Evolutionary conservation across 2,888 invertebrate genomes (phyloP).

Genomic region (Drosophila demipolita): DNA sequence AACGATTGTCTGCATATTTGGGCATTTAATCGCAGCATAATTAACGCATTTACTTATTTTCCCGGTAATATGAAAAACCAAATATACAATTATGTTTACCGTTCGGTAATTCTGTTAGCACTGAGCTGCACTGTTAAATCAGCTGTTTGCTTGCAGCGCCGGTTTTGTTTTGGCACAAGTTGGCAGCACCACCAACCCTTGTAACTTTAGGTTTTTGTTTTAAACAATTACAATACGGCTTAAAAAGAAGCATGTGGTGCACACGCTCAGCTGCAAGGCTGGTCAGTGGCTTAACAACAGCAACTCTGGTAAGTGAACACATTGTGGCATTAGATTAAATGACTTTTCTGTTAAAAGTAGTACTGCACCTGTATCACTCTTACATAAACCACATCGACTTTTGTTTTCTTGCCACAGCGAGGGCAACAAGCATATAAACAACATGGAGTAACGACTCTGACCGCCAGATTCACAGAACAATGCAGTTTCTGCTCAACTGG

Average conservation of each 20-base stretch:
- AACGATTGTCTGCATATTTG: slow-evolving; percentile 44
- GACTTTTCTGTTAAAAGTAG: background rate
- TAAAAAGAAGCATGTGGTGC: slow-evolving; percentile 69
- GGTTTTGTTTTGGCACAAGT: slow-evolving; percentile 10
- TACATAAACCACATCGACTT: slow-evolving; percentile 75
- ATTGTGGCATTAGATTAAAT: background rate
- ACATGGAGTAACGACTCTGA: slow-evolving; percentile 7
- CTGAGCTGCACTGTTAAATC: slow-evolving; percentile 25
- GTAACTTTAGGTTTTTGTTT: slow-evolving; percentile 39
- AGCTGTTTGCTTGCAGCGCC: slow-evolving; percentile 22
- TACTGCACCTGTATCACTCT: slow-evolving; percentile 52
- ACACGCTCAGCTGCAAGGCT: slow-evolving; percentile 63
- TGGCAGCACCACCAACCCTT: slow-evolving; percentile 35
- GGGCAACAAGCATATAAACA: slow-evolving; percentile 52
- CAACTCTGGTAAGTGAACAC: slow-evolving; percentile 61
- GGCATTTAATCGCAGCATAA: slow-evolving; percentile 51
- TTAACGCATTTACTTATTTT: slow-evolving; percentile 8
- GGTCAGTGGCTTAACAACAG: slow-evolving; percentile 39
- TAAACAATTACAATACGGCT: slow-evolving; percentile 34
- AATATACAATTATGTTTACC: background rate
- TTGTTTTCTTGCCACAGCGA: slow-evolving; percentile 47
- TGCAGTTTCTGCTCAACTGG: slow-evolving; percentile 60
- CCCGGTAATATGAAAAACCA: slow-evolving; percentile 3
- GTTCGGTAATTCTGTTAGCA: background rate
- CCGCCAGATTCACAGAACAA: slow-evolving; percentile 9